phyloP scores from a whole-genome alignment of 64 coral and sea anemone genomes.

The Pachyseris speciosa region DNA sequence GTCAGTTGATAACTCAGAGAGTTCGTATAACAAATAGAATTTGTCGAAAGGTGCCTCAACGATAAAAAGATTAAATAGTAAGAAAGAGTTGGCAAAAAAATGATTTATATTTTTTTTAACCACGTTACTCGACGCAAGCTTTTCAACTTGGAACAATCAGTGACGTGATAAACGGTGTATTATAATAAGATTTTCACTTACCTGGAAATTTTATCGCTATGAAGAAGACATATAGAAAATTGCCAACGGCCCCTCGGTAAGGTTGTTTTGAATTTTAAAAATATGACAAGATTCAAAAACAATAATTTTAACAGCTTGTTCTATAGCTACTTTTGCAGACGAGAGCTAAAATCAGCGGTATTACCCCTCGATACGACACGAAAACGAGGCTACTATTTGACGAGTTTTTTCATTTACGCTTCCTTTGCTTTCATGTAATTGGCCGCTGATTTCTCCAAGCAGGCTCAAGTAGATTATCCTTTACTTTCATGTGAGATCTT shows the following conservation, averaged over 20 bases:
- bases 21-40: not conserved
- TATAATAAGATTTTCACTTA: not conserved
- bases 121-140: not conserved
- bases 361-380: not conserved
- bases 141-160: not conserved
- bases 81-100: not conserved
- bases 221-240: constrained; percentile 31
- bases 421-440: too few species aligned
- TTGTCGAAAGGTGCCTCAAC: not conserved
- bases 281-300: constrained; percentile 52
- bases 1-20: too few species aligned
- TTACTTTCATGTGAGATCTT: too few species aligned
- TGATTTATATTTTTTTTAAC: not conserved
- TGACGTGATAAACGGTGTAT: not conserved
- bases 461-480: too few species aligned
- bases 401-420: not conserved
- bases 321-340: not conserved
- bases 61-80: constrained; percentile 5
- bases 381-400: not conserved
- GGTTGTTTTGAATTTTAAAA: constrained; percentile 58
- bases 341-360: not conserved
- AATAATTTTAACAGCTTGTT: constrained; percentile 15
- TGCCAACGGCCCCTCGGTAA: not conserved
- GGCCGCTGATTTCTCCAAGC: too few species aligned
- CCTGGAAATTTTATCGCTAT: constrained; percentile 22